Evolutionary conservation across 1,140 invertebrate species (phyloP).

Genomic region (Tetramorium alpestre): DNA sequence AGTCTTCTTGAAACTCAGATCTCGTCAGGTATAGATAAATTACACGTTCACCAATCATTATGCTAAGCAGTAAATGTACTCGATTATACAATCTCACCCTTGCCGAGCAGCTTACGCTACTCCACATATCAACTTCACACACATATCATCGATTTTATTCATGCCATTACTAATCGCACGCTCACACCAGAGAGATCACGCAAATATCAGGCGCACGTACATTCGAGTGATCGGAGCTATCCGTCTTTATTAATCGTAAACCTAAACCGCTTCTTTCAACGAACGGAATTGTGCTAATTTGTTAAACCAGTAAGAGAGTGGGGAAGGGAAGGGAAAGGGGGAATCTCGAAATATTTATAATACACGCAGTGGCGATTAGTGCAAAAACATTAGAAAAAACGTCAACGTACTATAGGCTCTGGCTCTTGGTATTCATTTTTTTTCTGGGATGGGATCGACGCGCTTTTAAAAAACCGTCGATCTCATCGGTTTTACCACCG

Average conservation of each 20-base stretch:
- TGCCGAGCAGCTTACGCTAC: conserved; percentile 11
- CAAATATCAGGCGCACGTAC: conserved; percentile 56
- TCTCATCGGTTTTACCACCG: conserved; percentile 57
- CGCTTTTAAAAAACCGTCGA: conserved; percentile 7
- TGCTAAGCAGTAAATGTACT: conserved; percentile 61
- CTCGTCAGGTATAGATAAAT: conserved; percentile 40
- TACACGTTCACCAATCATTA: conserved; percentile 56
- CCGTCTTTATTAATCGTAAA: conserved; percentile 50
- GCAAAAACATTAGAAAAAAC: conserved; percentile 51
- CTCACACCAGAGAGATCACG: conserved; percentile 62
- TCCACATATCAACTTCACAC: conserved; percentile 59
- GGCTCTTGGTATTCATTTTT: conserved; percentile 41
- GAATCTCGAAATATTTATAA: conserved; percentile 30
- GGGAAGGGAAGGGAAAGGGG: not conserved
- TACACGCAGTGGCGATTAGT: conserved; percentile 48
- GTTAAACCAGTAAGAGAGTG: conserved; percentile 62
- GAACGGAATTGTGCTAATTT: conserved; percentile 70
- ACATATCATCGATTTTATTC: conserved; percentile 22
- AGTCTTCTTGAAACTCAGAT: conserved; percentile 12
- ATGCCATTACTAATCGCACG: conserved; percentile 44
- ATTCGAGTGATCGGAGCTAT: conserved; percentile 74
- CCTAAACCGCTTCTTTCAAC: conserved; percentile 33
- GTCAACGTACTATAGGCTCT: conserved; percentile 43
- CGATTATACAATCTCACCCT: conserved; percentile 42
- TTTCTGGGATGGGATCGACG: conserved; percentile 19